A percentile compares a stretch with the other conserved stretches of the same genome.
Evolutionary conservation across 2,797 vertebrate species (phyloP).

Genomic region (Gadopsis bispinosus): DNA sequence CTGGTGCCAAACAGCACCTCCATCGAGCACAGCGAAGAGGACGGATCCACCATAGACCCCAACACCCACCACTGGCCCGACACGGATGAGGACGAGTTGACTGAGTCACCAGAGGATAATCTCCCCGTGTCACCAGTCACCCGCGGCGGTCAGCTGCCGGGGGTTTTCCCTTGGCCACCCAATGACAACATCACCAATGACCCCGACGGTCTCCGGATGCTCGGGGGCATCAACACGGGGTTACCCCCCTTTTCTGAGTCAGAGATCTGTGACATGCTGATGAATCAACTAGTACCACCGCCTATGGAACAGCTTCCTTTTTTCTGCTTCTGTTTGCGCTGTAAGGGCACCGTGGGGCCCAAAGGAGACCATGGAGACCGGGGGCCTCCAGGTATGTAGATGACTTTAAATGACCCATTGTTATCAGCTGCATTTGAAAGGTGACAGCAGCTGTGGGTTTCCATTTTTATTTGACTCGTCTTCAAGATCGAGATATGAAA

Average conservation of each 20-base stretch:
- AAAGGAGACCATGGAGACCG: constrained; percentile 81
- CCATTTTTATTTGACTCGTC: not conserved
- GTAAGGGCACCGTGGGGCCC: constrained; percentile 68
- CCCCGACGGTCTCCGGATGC: not conserved
- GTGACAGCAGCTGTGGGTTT: not conserved
- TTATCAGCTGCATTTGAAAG: not conserved
- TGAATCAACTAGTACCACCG: constrained; percentile 64
- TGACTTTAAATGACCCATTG: not conserved
- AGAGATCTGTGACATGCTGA: constrained; percentile 71
- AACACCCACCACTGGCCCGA: constrained; percentile 8
- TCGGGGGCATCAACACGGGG: rapidly evolving
- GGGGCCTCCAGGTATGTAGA: constrained; percentile 72
- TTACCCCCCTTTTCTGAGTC: not conserved
- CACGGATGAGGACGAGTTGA: rapidly evolving
- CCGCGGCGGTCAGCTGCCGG: rapidly evolving
- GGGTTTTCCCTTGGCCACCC: not conserved
- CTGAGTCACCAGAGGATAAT: rapidly evolving
- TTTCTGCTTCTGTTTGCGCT: constrained; percentile 79
- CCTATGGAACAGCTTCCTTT: constrained; percentile 72
- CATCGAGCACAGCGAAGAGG: not conserved
- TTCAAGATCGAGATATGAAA: not conserved
- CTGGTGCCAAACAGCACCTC: not conserved
- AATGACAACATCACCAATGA: not conserved
- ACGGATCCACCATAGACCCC: constrained; percentile 13
- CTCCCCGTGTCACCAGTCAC: rapidly evolving